These are phyloP conservation scores for Epicampocera succincta DNA, from an alignment of 2,888 invertebrate species.

Conservation along the genomic window DNA sequence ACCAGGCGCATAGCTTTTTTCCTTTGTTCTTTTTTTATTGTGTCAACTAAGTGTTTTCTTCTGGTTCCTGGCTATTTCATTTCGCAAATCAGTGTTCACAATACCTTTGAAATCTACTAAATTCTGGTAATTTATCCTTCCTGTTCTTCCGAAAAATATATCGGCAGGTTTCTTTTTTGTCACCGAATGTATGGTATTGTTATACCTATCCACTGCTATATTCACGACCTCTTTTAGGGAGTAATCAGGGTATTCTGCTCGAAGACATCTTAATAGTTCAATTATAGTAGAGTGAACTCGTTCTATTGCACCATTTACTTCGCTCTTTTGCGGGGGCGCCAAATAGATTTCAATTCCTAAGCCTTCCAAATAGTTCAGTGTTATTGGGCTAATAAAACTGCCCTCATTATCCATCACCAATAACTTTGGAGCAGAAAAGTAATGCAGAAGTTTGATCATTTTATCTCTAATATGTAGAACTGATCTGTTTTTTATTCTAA, in stretches of 20 bases:
- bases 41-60: constrained; percentile 13
- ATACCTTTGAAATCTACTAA: not conserved
- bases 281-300: not conserved
- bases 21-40: constrained; percentile 2
- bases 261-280: constrained; percentile 16
- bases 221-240: not conserved
- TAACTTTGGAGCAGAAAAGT: no score
- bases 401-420: no score
- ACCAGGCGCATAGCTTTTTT: not conserved
- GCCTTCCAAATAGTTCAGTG: not conserved
- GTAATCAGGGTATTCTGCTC: not conserved
- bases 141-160: constrained; percentile 17
- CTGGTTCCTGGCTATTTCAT: constrained; percentile 30
- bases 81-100: not conserved
- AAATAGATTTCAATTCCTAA: no score
- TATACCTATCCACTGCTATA: constrained; percentile 19
- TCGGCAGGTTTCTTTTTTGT: constrained; percentile 18
- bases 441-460: not conserved
- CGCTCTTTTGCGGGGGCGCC: no score
- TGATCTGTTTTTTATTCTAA: constrained; percentile 17
- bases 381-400: not conserved
- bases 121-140: constrained; percentile 26
- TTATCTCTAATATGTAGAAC: constrained; percentile 21
- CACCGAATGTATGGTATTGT: not conserved
- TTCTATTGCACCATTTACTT: no score